Evolutionary conservation across 2,888 invertebrate species (phyloP), one percentile per base, ranked within the genome.

Genomic region (Callimorpha dominula): DNA sequence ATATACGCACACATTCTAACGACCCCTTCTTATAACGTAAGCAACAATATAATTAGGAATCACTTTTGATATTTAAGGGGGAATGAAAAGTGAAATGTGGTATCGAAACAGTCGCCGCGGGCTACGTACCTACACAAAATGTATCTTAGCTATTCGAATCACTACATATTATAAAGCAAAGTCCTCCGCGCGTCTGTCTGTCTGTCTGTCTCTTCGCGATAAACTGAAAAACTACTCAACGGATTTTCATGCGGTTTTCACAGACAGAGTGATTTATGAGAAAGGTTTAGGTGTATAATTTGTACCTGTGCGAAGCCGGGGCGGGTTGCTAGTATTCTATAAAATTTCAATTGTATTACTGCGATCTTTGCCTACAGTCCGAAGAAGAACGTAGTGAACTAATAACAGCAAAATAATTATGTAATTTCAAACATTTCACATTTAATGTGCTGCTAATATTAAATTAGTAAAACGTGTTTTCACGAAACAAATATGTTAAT

Each of bases 31-130:
- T 67, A 73, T 82, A 74, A 76, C 74, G 73, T 82, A 81, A 81
- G 79, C 83, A 79, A 78, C 76, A 81, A 71, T 71, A 74, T 74
- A 71, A 82, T 83, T 83, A 82, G 68, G 81, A 76, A 81, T 73
- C 76, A 78, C 79, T 82, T 83, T 81, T 80, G 81, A 72, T 75
- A 81, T 74, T 82, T 75, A 43, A 76, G 63, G 73, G 75, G 83
- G 79, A 73, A 73, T 75, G 76, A 78, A 75, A 74, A 72, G 63
- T 72, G 68, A 70, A 81, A 77, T 83, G 77, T 77, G 79, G 76
- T 76, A 77, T 70, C 63, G 76, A 65, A 69, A 76, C 71, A 71
- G 71, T 60, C 69, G 78, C 81, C 82, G 20, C 76, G 43, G 77
- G 83, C 82, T 60, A 64, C 52, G 46, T 70, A 67, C 15, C 68